phyloP scores from a whole-genome alignment of 2,113 vertebrate genomes.

The Scolopax mira region DNA sequence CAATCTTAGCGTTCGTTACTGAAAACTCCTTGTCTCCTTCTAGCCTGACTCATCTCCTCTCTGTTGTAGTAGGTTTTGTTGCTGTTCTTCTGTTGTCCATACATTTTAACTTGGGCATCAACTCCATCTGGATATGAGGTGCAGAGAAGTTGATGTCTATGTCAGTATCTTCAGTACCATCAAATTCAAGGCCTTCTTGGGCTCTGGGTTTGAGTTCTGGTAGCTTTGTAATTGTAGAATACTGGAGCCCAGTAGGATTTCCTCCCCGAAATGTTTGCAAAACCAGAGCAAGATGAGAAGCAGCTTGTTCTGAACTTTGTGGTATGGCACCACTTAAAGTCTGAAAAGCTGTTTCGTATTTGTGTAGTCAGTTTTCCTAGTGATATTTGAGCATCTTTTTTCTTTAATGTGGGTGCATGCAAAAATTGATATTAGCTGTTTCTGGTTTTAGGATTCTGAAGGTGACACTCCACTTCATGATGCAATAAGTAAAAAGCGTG shows the following conservation, averaged over 20 bases:
- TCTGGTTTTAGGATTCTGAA: constrained; percentile 87
- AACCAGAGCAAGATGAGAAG: not conserved
- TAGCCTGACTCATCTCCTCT: not conserved
- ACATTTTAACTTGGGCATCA: not conserved
- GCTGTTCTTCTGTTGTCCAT: not conserved
- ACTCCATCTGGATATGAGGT: not conserved
- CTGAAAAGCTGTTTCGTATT: not conserved
- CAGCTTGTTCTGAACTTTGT: not conserved
- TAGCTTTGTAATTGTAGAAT: not conserved
- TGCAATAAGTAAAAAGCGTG: constrained; percentile 98
- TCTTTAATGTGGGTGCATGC: not conserved
- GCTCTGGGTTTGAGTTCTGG: not conserved
- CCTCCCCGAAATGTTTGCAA: not conserved
- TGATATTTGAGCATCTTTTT: not conserved
- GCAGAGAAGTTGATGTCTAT: not conserved
- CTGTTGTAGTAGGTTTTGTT: not conserved
- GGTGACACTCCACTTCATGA: constrained; percentile 97
- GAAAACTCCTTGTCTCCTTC: not conserved
- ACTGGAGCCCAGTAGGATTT: not conserved
- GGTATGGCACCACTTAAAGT: not conserved
- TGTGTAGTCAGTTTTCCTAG: not conserved
- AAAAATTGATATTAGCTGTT: not conserved
- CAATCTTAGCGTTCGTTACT: not conserved
- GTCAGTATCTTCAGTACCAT: not conserved
- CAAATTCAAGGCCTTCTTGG: not conserved